Base-by-base conservation (phyloP, 2,797 vertebrate species). In the Pyrocephalus nanus region DNA sequence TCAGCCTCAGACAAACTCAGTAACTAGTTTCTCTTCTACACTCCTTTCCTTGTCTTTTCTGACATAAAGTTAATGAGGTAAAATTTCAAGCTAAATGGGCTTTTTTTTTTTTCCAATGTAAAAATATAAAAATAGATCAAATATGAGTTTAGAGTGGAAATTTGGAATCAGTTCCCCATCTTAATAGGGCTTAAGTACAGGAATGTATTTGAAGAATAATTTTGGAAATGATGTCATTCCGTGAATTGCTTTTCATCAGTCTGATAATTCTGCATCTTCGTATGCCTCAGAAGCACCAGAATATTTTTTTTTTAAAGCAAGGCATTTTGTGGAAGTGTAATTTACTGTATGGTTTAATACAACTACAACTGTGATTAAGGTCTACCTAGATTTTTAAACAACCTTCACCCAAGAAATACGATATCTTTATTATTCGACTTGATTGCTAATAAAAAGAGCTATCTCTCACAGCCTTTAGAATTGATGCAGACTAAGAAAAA, bases 121-220 rank as follows among this genome's bases (percentile, higher is more conserved):
- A 92, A 96, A 84, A 78, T 73, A 70, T 50, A 81, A 90, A 95
- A 94, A 87, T 93, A 93, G 74, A 73, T 91, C 43, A 79, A 94
- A 80, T 92, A 48, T 70, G 57, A 89, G 18, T 61, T 85, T 93
- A 58, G 48, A 86, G 80, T 73, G 43, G 55, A 90, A 93, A 87
- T 81, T 89, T 91, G 54, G 70, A 95, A 77, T 91, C 62, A 58
- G 30, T 85, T 91, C n/a, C 26, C 58, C n/a, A 78, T 86, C 32
- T 82, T 92, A 90, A 79, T 85, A 95, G 72, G 27, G n/a, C 74
- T 69, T 92, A 90, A 93, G 34, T 87, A 62, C 42, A 57, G 62
- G 76, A 90, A 81, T 47, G 30, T 47, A 79, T 93, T 67, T 92
- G 82, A 92, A 84, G 79, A 88, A 75, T 77, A 69, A 87, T 89